Conservation (phyloP, 2,797 vertebrate species). For the Geotria australis region DNA sequence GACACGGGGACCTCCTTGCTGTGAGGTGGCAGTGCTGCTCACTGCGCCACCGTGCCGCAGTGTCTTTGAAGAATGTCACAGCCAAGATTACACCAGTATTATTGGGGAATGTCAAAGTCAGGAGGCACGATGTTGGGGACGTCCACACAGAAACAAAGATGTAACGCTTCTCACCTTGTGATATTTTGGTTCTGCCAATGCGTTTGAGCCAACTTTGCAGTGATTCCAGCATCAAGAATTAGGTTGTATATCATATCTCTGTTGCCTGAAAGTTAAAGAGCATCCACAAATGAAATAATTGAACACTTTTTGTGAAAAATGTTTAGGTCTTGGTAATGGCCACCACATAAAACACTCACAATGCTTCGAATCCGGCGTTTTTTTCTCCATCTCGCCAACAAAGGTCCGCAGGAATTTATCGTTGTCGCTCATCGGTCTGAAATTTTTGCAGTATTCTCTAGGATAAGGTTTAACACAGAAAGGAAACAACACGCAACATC, state of each 20-base stretch:
- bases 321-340: too few relatives aligned
- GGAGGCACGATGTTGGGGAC: too few relatives aligned
- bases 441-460: slow-evolving; percentile 97
- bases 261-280: background rate
- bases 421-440: slow-evolving; percentile 87
- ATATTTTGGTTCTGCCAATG: slow-evolving; percentile 88
- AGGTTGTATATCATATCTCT: slow-evolving; percentile 24
- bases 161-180: slow-evolving; percentile 41
- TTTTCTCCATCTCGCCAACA: slow-evolving; percentile 96
- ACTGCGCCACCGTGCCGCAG: too few relatives aligned
- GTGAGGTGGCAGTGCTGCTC: too few relatives aligned
- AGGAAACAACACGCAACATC: too few relatives aligned
- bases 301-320: background rate
- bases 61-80: too few relatives aligned
- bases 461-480: slow-evolving; percentile 1
- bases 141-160: background rate
- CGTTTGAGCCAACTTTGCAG: slow-evolving; percentile 61
- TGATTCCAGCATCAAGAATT: slow-evolving; percentile 88
- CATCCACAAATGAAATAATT: background rate
- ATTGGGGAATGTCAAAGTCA: too few relatives aligned
- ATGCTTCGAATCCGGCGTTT: slow-evolving; percentile 92
- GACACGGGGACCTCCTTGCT: too few relatives aligned
- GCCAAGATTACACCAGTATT: too few relatives aligned
- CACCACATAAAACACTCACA: slow-evolving; percentile 26
- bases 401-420: slow-evolving; percentile 94